Conservation (phyloP, 2,113 vertebrate species). For the Sorex araneus region DNA sequence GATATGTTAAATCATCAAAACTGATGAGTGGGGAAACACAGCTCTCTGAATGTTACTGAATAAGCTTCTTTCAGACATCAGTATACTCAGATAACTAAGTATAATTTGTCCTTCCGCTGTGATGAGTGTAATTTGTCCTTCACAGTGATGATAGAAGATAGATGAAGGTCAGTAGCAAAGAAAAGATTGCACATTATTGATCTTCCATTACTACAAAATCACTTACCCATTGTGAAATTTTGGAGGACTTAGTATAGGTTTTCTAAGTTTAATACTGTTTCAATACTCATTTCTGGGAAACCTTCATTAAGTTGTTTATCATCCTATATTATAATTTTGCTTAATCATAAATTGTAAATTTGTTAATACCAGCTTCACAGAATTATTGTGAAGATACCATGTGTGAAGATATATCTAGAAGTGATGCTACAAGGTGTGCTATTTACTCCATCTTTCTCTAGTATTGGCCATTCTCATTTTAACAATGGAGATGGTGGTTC, state of each 20-base stretch:
- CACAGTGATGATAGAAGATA: not conserved
- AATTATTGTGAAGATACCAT: not conserved
- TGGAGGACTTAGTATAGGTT: not conserved
- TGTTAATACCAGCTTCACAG: not conserved
- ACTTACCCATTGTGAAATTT: not conserved
- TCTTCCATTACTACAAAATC: not conserved
- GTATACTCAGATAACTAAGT: no score
- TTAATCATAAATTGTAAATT: not conserved
- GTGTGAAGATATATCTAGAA: not conserved
- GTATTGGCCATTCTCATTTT: no score
- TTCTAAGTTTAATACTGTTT: not conserved
- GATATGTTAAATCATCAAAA: not conserved
- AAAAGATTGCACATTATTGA: not conserved
- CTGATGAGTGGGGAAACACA: not conserved
- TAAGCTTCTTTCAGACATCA: no score
- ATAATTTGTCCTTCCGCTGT: no score
- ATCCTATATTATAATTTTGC: not conserved
- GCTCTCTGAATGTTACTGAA: not conserved
- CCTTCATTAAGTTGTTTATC: not conserved
- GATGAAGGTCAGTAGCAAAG: not conserved
- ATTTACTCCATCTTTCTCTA: not conserved
- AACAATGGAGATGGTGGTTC: accelerated
- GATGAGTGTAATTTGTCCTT: no score
- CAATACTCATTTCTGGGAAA: not conserved
- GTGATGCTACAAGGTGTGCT: no score